These are phyloP conservation scores for Cavia aperea DNA, from an alignment of 2,113 vertebrate genomes.

Conservation along the genomic window DNA sequence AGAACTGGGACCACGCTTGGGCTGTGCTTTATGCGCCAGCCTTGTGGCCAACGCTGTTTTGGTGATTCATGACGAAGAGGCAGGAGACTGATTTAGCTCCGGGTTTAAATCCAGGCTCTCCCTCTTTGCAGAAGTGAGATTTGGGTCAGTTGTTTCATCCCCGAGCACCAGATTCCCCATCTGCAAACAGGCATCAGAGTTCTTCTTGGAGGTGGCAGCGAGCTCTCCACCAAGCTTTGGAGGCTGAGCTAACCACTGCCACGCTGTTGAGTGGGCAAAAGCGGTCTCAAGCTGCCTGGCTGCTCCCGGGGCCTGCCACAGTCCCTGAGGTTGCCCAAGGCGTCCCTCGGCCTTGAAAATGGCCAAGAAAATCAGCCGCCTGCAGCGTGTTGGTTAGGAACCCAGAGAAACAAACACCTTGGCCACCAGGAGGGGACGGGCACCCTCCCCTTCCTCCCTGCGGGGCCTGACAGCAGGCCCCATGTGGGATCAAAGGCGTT, in stretches of 20 bases:
- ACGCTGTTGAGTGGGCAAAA: fast-evolving
- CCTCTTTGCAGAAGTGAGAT: not conserved
- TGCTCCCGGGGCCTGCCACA: not conserved
- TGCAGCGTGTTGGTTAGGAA: not conserved
- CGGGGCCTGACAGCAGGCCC: not conserved
- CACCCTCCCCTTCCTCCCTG: not conserved
- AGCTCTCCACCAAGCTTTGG: not conserved
- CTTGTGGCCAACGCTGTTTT: fast-evolving
- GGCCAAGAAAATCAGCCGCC: slow-evolving; percentile 14
- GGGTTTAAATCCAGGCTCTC: not conserved
- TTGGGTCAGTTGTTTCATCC: fast-evolving
- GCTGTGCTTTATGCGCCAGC: not conserved
- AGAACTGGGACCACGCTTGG: fast-evolving
- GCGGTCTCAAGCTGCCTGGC: not conserved
- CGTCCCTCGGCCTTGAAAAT: not conserved
- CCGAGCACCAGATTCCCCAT: not conserved
- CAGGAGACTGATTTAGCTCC: not conserved
- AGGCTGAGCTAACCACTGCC: not conserved
- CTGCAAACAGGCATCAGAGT: not conserved
- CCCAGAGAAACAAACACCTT: slow-evolving; percentile 17
- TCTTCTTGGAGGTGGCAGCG: fast-evolving
- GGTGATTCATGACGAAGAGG: not conserved
- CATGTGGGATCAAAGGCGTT: not conserved
- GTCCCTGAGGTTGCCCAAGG: not conserved
- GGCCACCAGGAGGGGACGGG: slow-evolving; percentile 12